Evolutionary conservation across 2,113 vertebrate species (phyloP).

Genomic region (Cottus gobio): DNA sequence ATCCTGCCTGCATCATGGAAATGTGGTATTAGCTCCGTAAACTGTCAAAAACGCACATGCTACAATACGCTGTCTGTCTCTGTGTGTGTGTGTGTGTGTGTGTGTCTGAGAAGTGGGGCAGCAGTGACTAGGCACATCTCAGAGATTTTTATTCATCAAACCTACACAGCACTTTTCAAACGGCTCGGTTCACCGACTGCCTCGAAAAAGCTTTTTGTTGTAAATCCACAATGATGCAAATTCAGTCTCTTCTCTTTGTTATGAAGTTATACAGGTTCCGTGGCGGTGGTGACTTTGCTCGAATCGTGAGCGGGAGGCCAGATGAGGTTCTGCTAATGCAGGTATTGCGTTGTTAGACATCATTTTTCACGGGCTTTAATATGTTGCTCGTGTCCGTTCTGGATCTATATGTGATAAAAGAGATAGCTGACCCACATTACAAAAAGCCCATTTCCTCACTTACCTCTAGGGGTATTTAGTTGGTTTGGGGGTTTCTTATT

Average conservation of each 20-base stretch:
- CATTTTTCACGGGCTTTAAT: background rate
- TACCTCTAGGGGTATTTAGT: background rate
- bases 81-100: background rate
- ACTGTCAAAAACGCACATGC: conserved; percentile 20
- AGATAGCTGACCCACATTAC: background rate
- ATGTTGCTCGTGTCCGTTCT: background rate
- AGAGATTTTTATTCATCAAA: conserved; percentile 60
- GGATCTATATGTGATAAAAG: background rate
- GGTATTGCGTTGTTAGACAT: background rate
- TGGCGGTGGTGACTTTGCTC: conserved; percentile 6
- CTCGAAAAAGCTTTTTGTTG: conserved; percentile 39
- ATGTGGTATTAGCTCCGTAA: conserved; percentile 6
- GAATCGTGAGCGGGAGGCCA: conserved; percentile 19
- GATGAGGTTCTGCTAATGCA: background rate
- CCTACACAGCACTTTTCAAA: conserved; percentile 52
- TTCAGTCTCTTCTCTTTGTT: conserved; percentile 38
- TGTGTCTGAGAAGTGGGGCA: conserved; percentile 33
- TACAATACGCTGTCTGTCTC: background rate
- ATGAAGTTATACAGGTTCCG: conserved; percentile 30
- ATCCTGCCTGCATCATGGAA: conserved; percentile 28
- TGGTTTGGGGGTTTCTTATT: background rate
- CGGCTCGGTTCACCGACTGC: conserved; percentile 31
- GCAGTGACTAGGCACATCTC: conserved; percentile 53
- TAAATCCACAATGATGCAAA: conserved; percentile 42
- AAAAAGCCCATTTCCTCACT: background rate